A percentile compares a stretch with the other conserved stretches of the same genome.
phyloP scores from a whole-genome alignment of 2,888 invertebrate species.

The Operophtera brumata region DNA sequence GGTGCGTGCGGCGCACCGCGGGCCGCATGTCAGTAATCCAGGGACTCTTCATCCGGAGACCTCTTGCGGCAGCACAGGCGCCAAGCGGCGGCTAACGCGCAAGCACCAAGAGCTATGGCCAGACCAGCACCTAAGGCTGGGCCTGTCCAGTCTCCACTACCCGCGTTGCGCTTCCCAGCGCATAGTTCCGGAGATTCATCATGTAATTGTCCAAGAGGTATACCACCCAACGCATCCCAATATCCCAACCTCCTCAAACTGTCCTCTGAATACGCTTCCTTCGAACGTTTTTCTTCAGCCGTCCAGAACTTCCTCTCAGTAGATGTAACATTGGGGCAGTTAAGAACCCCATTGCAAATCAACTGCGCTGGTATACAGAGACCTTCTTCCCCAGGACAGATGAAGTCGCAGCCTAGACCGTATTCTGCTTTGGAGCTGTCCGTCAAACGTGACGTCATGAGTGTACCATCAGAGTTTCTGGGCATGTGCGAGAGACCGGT shows the following conservation, averaged over 20 bases:
- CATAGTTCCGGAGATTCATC: slow-evolving; percentile 91
- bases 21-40: slow-evolving; percentile 83
- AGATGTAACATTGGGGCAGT: slow-evolving; percentile 88
- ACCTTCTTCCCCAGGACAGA: slow-evolving; percentile 91
- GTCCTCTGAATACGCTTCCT: slow-evolving; percentile 81
- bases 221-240: slow-evolving; percentile 68
- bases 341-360: slow-evolving; percentile 92
- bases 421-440: slow-evolving; percentile 78
- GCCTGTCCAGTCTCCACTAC: slow-evolving; percentile 81
- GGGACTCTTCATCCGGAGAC: slow-evolving; percentile 80
- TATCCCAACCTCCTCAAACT: slow-evolving; percentile 82
- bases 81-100: slow-evolving; percentile 81
- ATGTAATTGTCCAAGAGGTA: slow-evolving; percentile 78
- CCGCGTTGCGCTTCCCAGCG: slow-evolving; percentile 72
- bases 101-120: slow-evolving; percentile 78
- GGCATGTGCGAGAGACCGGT: slow-evolving; percentile 93
- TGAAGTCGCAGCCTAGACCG: slow-evolving; percentile 87
- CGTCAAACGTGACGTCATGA: slow-evolving; percentile 88
- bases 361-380: slow-evolving; percentile 91
- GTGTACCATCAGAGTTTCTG: slow-evolving; percentile 88
- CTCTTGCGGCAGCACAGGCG: slow-evolving; percentile 82
- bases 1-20: slow-evolving; percentile 75
- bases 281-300: slow-evolving; percentile 72
- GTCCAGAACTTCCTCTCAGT: slow-evolving; percentile 75
- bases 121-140: slow-evolving; percentile 82